Base-by-base conservation (phyloP, 2,113 vertebrate species). In the Progne subis region DNA sequence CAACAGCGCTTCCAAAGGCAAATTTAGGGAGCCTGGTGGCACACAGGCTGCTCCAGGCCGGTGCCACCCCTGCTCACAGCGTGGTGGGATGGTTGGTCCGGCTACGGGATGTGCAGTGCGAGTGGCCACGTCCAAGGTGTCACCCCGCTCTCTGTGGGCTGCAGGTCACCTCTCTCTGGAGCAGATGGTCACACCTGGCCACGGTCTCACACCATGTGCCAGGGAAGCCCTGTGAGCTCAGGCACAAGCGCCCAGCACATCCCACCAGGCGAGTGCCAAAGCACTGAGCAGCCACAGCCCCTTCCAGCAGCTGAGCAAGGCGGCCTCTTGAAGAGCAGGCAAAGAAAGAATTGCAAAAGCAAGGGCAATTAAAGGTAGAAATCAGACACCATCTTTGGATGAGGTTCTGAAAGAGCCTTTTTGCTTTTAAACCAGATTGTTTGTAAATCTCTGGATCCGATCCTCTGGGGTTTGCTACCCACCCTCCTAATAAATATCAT, bases 401-500 rank as follows among this genome's bases (percentile, higher is more conserved):
- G 56, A 90, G 59, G 86, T 76, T 94, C 91, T 91, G 71, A 92
- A 79, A 94, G 90, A 86, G 88, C 82, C 60, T 82, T 85, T 92
- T 91, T 92, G 82, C 15, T 92, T 90, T 94, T 76, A 83, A 92
- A 88, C 39, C 56, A 89, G 46, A 63, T 74, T 83, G 85, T 95
- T 83, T 82, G 32, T 67, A 88, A 64, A 75, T 55, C 50, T 91
- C 88, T 88, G 88, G 77, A 93, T 92, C 43, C 0, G 0, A 71
- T 82, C 93, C 91, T 92, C 80, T 88, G 92, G 74, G 82, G 78
- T 63, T 89, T 90, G 86, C 92, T 95, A 94, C 82, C 94, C 91
- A 94, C 94, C 82, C 93, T 90, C 80, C 92, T 95, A 96, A 97
- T 94, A 96, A 97, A 96, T 84, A 93, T 93, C 87, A 94, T 68